These are phyloP conservation scores for Calidris pugnax DNA, from an alignment of 2,113 vertebrate species.

Conservation along the genomic window DNA sequence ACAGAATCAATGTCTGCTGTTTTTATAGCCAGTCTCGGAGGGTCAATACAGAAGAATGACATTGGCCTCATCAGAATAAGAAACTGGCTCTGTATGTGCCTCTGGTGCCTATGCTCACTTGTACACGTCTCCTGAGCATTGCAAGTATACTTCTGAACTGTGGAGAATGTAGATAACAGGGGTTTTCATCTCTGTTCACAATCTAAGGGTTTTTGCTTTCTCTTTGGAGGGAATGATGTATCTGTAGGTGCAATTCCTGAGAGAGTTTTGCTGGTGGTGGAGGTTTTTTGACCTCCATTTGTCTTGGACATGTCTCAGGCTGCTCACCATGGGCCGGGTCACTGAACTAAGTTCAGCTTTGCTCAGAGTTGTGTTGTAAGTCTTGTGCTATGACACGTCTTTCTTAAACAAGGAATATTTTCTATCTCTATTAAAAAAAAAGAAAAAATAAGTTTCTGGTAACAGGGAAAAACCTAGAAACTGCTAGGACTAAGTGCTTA, in stretches of 20 bases:
- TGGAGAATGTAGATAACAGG: background rate
- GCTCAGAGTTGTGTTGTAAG: background rate
- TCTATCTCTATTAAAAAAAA: background rate
- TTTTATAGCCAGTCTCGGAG: background rate
- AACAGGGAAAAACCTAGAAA: background rate
- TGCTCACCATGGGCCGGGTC: background rate
- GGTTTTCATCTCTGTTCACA: background rate
- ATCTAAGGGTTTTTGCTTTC: background rate
- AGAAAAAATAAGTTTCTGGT: background rate
- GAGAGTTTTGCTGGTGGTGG: background rate
- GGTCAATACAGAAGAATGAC: background rate
- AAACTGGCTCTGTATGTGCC: background rate
- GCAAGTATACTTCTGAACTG: background rate
- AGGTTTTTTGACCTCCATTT: background rate
- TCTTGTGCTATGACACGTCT: background rate
- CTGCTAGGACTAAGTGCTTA: background rate
- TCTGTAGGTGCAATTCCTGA: background rate
- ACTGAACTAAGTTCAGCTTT: background rate
- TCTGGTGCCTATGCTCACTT: background rate
- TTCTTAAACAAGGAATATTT: background rate
- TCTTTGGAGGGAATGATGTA: background rate
- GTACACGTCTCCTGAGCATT: background rate
- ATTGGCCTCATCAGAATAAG: slow-evolving; percentile 2
- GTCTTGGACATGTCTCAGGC: background rate
- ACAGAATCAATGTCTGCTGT: background rate